Conservation (phyloP, 2,113 vertebrate genomes). For the Crotalus horridus region DNA sequence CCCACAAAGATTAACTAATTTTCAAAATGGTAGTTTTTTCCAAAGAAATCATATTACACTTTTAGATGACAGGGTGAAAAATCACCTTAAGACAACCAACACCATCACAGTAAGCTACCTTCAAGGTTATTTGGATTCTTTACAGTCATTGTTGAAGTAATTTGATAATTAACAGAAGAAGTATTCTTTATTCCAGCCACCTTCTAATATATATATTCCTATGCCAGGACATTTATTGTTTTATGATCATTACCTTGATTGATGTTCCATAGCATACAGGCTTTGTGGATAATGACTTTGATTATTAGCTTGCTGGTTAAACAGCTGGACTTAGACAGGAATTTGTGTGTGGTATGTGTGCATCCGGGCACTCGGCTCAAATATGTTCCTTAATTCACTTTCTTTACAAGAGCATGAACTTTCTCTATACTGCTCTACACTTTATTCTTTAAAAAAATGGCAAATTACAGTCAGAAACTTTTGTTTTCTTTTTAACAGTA, state of each 20-base stretch:
- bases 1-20: background rate
- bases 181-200: slow-evolving; percentile 6
- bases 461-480: background rate
- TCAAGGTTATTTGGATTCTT: slow-evolving; percentile 11
- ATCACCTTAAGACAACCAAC: background rate
- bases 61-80: background rate
- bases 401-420: slow-evolving; percentile 27
- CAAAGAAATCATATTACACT: background rate
- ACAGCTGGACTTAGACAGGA: slow-evolving; percentile 32
- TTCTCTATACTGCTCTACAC: background rate
- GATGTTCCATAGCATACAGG: slow-evolving; percentile 29
- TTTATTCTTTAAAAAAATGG: background rate
- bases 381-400: slow-evolving; percentile 39
- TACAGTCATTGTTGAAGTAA: slow-evolving; percentile 5
- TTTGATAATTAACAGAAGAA: background rate
- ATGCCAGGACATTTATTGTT: slow-evolving; percentile 17
- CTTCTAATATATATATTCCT: background rate
- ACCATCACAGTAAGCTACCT: slow-evolving; percentile 8
- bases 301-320: slow-evolving; percentile 26
- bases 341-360: background rate
- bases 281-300: slow-evolving; percentile 42
- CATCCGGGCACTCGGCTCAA: background rate
- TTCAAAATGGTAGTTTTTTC: background rate
- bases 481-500: background rate
- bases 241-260: slow-evolving; percentile 23